A percentile compares a stretch with the other conserved stretches of the same genome.
These are phyloP conservation scores for Drosophila erecta DNA, from an alignment of 1,140 invertebrate species.

Conservation along the genomic window DNA sequence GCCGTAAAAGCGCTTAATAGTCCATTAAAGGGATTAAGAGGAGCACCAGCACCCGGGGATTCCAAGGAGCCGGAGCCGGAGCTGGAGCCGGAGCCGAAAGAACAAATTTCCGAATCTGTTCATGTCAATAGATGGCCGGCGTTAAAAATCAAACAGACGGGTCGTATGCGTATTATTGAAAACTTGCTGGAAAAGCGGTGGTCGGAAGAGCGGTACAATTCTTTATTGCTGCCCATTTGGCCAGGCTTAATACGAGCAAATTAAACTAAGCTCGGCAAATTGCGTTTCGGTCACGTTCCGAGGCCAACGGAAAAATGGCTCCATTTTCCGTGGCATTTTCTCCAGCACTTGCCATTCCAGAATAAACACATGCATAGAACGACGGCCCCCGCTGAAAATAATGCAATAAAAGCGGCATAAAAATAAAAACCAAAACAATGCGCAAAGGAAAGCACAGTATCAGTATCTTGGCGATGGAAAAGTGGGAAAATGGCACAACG, in stretches of 20 bases:
- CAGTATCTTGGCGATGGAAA: constrained; percentile 41
- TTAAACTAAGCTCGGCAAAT: constrained; percentile 78
- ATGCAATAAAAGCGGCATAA: constrained; percentile 80
- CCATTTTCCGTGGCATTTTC: constrained; percentile 39
- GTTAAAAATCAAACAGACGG: constrained; percentile 63
- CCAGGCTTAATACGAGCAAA: constrained; percentile 72
- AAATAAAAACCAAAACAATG: constrained; percentile 62
- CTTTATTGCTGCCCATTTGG: constrained; percentile 52
- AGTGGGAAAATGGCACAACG: constrained; percentile 37
- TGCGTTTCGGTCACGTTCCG: constrained; percentile 76
- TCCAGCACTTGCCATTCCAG: constrained; percentile 47
- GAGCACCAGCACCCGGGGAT: constrained; percentile 8
- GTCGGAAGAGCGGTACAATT: constrained; percentile 29
- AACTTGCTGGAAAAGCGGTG: constrained; percentile 32
- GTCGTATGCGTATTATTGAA: constrained; percentile 73
- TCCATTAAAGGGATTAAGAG: constrained; percentile 82
- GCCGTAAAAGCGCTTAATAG: constrained; percentile 81
- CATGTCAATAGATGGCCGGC: constrained; percentile 47
- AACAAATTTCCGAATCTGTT: constrained; percentile 67
- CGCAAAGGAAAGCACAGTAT: constrained; percentile 33
- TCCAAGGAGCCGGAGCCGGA: constrained; percentile 18
- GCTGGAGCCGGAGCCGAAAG: constrained; percentile 18
- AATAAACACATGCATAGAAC: constrained; percentile 71
- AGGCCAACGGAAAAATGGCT: constrained; percentile 65
- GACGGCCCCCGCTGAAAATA: constrained; percentile 65